Evolutionary conservation across 2,797 vertebrate genomes (phyloP), one percentile per base, ranked within the genome.

Genomic region (Sebastes matsubarae): DNA sequence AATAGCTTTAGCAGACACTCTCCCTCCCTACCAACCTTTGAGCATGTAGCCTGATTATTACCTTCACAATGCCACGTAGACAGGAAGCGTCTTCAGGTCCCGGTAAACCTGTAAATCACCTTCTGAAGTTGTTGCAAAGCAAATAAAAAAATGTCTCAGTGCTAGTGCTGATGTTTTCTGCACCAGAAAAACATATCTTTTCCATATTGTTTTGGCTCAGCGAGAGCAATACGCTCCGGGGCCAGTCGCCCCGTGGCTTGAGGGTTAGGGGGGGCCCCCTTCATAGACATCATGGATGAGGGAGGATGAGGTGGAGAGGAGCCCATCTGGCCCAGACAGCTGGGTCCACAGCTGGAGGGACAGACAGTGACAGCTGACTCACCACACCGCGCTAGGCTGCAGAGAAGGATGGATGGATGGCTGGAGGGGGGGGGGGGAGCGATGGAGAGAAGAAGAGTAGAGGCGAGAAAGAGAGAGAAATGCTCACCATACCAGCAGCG

Each of bases 291-390:
- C 86, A 70, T 81, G 80, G 72, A 81, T 83, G 76, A 88, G 83
- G 71, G 76, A 68, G 77, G 55, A 70, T 72, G 85, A 87, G 85
- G 84, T 84, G 86, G 82, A 89, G 85, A 84, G 68, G 87, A 90
- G 85, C 87, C 93, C 93, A 93, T 94, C 93, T 95, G 94, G 90
- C 87, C 10, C 82, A 69, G 78, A 89, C 93, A 92, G 92, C 92
- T 94, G 93, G 89, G 93, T 89, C 93, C 90, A 88, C 93, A 93
- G 94, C 95, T 94, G 94, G 93, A 91, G 90, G 93, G 91, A 89
- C 83, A 86, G 83, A 85, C 90, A 87, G 87, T 89, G 91, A 90
- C 92, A 92, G 92, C 90, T 88, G 89, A 93, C 89, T 92, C 87
- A 82, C 88, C 75, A 78, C 83, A 71, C 80, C 24, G 82, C 20